Percentiles rank a stretch among this genome's conserved stretches.
Evolutionary conservation across 2,888 invertebrate species (phyloP).

Genomic region (Epistrophella euchroma): DNA sequence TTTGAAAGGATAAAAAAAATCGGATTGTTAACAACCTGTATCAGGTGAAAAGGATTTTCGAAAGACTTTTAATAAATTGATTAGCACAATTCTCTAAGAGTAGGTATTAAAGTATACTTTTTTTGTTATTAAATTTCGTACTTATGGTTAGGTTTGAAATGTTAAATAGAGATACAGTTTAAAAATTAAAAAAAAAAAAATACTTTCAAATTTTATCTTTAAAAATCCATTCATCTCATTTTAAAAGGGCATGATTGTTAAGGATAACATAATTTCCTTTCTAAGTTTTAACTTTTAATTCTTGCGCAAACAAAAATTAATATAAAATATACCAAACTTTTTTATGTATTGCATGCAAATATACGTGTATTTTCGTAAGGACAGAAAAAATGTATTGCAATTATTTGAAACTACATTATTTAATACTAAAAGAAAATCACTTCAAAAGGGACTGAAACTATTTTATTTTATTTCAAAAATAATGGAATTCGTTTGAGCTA

Average conservation of each 20-base stretch:
- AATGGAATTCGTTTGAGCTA: constrained; percentile 52
- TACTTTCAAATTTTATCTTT: constrained; percentile 12
- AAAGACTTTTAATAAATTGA: constrained; percentile 44
- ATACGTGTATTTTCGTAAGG: constrained; percentile 63
- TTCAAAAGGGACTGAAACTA: constrained; percentile 66
- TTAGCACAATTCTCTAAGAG: constrained; percentile 17
- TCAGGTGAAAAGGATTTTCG: constrained; percentile 70
- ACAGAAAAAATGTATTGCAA: constrained; percentile 35
- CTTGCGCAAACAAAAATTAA: constrained; percentile 52
- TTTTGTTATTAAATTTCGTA: not conserved
- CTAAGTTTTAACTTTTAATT: constrained; percentile 21
- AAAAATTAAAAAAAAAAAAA: not conserved
- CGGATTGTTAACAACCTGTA: constrained; percentile 69
- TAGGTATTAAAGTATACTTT: not conserved
- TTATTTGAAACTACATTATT: constrained; percentile 36
- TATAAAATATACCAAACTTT: constrained; percentile 35
- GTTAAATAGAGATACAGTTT: not conserved
- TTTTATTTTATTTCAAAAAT: constrained; percentile 61
- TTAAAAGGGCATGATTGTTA: constrained; percentile 31
- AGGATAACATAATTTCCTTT: constrained; percentile 50
- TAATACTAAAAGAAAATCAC: constrained; percentile 35
- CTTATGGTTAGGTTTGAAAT: constrained; percentile 2
- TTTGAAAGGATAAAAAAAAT: constrained; percentile 45
- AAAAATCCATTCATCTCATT: constrained; percentile 72
- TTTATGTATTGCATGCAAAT: constrained; percentile 35